Percentiles rank a stretch among this genome's conserved stretches.
These are phyloP conservation scores for Suillia variegata DNA, from an alignment of 2,888 invertebrate species.

Conservation along the genomic window DNA sequence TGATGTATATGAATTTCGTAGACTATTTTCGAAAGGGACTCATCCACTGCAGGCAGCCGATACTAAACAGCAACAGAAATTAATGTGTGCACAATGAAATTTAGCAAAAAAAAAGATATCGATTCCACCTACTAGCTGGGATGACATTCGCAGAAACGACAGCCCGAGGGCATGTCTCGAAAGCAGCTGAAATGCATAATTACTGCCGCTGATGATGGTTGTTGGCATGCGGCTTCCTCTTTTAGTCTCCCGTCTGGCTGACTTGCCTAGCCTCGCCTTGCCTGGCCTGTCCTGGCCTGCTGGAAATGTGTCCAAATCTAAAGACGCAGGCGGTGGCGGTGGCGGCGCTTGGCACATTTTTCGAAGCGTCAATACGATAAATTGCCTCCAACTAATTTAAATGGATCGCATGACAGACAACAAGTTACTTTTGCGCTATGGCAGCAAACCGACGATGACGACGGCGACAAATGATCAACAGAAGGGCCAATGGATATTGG, in stretches of 20 bases:
- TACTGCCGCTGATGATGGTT: not conserved
- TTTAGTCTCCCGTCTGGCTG: not conserved
- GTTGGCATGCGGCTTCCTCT: not conserved
- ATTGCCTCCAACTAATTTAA: slow-evolving; percentile 59
- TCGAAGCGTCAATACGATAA: slow-evolving; percentile 50
- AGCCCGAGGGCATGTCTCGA: not conserved
- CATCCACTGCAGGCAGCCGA: not conserved
- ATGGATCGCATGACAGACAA: slow-evolving; percentile 41
- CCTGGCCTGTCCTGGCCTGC: too few species aligned
- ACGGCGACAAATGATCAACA: not conserved
- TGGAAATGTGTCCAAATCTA: too few species aligned
- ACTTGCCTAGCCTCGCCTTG: too few species aligned
- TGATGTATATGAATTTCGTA: slow-evolving; percentile 36
- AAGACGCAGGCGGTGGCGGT: not conserved
- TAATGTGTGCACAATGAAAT: not conserved
- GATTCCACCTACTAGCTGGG: not conserved
- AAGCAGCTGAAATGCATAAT: not conserved
- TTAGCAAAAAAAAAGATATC: slow-evolving; percentile 1
- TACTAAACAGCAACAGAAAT: not conserved
- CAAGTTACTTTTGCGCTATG: slow-evolving; percentile 1
- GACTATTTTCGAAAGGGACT: not conserved
- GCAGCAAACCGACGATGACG: slow-evolving; percentile 21
- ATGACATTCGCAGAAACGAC: not conserved
- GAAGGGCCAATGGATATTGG: not conserved
- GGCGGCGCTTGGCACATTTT: slow-evolving; percentile 17